Evolutionary conservation across 2,113 vertebrate species (phyloP), one percentile per base, ranked within the genome.

Genomic region (Abramis brama): DNA sequence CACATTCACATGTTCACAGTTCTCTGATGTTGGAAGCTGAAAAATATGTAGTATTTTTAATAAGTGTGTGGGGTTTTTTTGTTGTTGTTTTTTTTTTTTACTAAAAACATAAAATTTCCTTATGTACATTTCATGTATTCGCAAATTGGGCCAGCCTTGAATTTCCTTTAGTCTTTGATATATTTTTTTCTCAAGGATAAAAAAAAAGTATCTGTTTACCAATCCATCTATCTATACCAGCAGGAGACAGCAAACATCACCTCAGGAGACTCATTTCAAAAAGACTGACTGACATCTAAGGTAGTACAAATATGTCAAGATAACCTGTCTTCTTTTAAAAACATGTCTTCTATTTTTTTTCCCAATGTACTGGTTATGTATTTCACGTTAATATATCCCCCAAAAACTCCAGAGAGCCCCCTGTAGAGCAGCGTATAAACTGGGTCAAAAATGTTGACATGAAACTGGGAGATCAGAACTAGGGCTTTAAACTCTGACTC

Each of bases 381-480:
- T 45, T 74, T 50, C 75, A 33, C 75, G 33, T 77, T 33, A 45
- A 84, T 39, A 83, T 52, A 73, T 50, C 36, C 23, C 36, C 15
- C 4, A 59, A 47, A 30, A 27, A 55, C 71, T 84, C 27, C 6
- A 23, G 30, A n/a, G 52, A 83, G 80, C 57, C 71, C 68, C 70
- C 70, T 55, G 59, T 60, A 60, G 78, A 82, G 83, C 33, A 55
- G 47, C 9, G 43, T 43, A 68, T 71, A 68, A 86, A 83, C 55
- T 86, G 43, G 88, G 85, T 77, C 76, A 86, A 76, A 79, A 83
- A 83, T 76, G 57, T 50, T 83, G 55, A 75, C 55, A 55, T 36
- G 82, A 55, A 55, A 85, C 79, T 39, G 52, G 62, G 15, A 57
- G 8, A 39, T 64, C 60, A 66, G 60, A 71, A 30, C 17, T n/a